These are phyloP conservation scores for Arctocebus calabarensis DNA, from an alignment of 2,797 vertebrate genomes.

Conservation along the genomic window DNA sequence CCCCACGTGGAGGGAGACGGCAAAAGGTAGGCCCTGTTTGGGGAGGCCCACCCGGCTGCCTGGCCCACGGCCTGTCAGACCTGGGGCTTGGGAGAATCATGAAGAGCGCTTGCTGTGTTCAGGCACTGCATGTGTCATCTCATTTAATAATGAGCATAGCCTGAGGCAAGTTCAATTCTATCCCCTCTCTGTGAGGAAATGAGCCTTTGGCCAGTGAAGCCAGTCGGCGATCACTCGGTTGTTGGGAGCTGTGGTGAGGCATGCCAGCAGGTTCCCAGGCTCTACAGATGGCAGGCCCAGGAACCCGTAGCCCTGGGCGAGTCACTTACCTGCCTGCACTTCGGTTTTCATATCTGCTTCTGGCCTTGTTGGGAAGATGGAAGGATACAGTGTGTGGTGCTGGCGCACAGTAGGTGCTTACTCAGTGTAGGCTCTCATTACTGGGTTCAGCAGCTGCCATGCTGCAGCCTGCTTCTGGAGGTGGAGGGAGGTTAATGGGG, in stretches of 20 bases:
- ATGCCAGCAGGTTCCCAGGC: background rate
- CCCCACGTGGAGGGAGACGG: constrained; percentile 89
- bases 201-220: background rate
- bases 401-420: background rate
- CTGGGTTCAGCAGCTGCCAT: rapidly evolving
- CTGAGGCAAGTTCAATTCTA: background rate
- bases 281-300: background rate
- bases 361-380: background rate
- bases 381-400: background rate
- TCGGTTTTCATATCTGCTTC: background rate
- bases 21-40: constrained; percentile 79
- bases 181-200: background rate
- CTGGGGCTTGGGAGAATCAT: rapidly evolving
- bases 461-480: background rate
- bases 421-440: background rate
- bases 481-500: background rate
- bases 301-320: background rate
- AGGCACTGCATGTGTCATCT: background rate
- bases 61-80: background rate
- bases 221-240: rapidly evolving
- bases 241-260: background rate
- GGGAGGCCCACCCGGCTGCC: background rate
- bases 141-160: background rate
- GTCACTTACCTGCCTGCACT: background rate
- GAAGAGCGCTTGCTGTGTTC: rapidly evolving